These are phyloP conservation scores for Scaptomyza hsui DNA, from an alignment of 1,140 invertebrate species.

Conservation along the genomic window DNA sequence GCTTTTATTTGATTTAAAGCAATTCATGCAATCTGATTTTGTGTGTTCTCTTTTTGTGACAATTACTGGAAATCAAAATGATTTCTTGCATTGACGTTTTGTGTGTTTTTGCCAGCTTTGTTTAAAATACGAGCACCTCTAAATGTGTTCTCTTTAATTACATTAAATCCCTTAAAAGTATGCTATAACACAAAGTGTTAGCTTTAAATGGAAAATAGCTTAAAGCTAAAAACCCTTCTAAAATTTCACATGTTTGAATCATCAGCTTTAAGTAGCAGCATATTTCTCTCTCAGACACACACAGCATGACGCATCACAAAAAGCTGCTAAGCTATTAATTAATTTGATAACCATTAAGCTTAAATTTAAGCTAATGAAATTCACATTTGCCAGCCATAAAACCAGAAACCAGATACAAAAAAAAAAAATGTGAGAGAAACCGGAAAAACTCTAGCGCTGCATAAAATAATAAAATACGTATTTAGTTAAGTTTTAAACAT, in stretches of 20 bases:
- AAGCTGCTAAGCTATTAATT: slow-evolving; percentile 56
- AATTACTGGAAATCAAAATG: not conserved
- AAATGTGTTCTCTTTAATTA: too few relatives aligned
- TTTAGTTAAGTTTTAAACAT: slow-evolving; percentile 71
- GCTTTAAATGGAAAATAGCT: too few relatives aligned
- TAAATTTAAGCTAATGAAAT: slow-evolving; percentile 49
- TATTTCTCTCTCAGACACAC: slow-evolving; percentile 5
- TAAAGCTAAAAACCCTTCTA: too few relatives aligned
- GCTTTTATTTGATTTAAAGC: slow-evolving; percentile 30
- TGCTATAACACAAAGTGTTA: too few relatives aligned
- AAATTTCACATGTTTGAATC: not conserved
- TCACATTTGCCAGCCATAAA: slow-evolving; percentile 6
- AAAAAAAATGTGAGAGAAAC: slow-evolving; percentile 32
- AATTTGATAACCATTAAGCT: slow-evolving; percentile 74
- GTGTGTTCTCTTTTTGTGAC: not conserved
- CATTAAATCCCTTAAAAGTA: too few relatives aligned
- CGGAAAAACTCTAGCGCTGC: slow-evolving; percentile 12
- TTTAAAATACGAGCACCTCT: too few relatives aligned
- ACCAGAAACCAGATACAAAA: slow-evolving; percentile 26
- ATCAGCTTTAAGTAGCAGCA: not conserved
- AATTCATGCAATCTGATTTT: slow-evolving; percentile 26
- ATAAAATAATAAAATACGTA: slow-evolving; percentile 71
- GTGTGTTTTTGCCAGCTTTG: too few relatives aligned
- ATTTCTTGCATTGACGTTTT: too few relatives aligned
- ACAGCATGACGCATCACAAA: slow-evolving; percentile 3